A percentile compares a stretch with the other conserved stretches of the same genome.
These are phyloP conservation scores for Pachycephus smyrnensis DNA, from an alignment of 2,888 invertebrate species.

Conservation along the genomic window DNA sequence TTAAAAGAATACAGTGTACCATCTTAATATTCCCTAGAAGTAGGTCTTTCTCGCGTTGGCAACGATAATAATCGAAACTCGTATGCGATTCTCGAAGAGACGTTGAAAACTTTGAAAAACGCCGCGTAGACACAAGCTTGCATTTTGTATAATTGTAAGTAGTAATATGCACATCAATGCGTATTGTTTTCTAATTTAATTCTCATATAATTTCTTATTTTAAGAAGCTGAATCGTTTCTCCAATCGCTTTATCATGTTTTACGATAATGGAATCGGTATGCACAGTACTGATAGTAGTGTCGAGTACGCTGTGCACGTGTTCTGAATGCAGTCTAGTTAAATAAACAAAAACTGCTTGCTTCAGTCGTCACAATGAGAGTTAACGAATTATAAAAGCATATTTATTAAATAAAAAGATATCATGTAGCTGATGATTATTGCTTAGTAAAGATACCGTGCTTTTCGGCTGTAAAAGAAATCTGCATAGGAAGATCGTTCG, in stretches of 20 bases:
- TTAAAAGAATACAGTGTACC: neutral
- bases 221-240: neutral
- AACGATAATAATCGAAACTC: neutral
- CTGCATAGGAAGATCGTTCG: neutral
- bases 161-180: neutral
- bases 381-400: neutral
- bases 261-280: neutral
- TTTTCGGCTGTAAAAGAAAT: neutral
- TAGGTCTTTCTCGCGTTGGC: neutral
- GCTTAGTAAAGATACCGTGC: neutral
- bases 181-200: neutral
- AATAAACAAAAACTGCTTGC: neutral
- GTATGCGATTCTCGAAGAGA: neutral
- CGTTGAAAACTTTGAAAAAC: neutral
- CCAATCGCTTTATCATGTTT: neutral
- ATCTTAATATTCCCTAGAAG: neutral
- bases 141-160: neutral
- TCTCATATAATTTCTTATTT: neutral
- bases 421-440: neutral
- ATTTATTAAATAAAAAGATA: neutral
- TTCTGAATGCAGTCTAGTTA: neutral
- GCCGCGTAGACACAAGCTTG: neutral
- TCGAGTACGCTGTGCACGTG: neutral
- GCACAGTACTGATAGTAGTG: neutral
- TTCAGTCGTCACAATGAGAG: neutral